phyloP scores from a whole-genome alignment of 2,888 invertebrate species.

The Sesamia inferens region DNA sequence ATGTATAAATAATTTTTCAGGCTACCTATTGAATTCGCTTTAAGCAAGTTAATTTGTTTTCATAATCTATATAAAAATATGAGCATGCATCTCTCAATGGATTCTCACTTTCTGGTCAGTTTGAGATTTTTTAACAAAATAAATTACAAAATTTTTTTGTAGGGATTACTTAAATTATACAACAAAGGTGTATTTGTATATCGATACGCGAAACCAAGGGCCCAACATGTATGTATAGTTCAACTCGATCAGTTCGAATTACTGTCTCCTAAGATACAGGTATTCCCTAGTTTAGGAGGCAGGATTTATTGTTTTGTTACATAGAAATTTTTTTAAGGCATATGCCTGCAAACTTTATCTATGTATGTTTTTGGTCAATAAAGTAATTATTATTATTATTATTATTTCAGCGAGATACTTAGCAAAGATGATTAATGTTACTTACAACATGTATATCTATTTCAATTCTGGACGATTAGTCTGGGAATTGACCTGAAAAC shows the following conservation, averaged over 20 bases:
- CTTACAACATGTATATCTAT: background rate
- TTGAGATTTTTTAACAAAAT: background rate
- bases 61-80: background rate
- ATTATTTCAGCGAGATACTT: background rate
- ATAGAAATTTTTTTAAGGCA: no score
- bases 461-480: slow-evolving; percentile 7
- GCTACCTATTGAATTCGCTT: no score
- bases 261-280: no score
- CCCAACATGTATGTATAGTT: no score
- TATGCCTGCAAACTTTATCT: no score
- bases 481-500: slow-evolving; percentile 26
- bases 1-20: background rate
- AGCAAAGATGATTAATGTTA: background rate
- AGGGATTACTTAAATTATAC: background rate
- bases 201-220: no score
- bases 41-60: background rate
- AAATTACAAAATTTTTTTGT: background rate
- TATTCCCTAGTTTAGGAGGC: no score
- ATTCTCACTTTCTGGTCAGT: background rate
- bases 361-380: no score
- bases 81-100: background rate
- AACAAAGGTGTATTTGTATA: background rate
- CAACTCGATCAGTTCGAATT: no score
- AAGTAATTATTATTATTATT: no score
- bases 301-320: no score